A percentile compares a stretch with the other conserved stretches of the same genome.
Conservation (phyloP, 2,888 invertebrate genomes). For the Epsilonema sp. region DNA sequence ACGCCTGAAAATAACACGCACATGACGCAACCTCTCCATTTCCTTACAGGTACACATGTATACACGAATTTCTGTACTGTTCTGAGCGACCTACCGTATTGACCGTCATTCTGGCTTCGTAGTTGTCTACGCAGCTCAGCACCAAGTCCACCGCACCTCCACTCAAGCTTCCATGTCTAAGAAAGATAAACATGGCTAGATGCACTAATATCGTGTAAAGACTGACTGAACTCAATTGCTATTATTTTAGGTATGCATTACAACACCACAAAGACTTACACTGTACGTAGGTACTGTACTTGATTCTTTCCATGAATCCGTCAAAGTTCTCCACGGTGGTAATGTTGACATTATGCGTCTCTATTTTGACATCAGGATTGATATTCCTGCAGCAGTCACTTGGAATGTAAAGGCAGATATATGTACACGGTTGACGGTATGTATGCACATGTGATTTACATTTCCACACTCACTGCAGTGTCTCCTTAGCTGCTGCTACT, state of each 20-base stretch:
- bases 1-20: too few species aligned
- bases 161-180: constrained; percentile 29
- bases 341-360: constrained; percentile 82
- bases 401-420: too few species aligned
- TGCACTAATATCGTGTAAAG: too few species aligned
- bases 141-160: constrained; percentile 62
- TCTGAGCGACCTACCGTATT: constrained; percentile 44
- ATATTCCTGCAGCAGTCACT: constrained; percentile 52
- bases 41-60: too few species aligned
- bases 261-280: too few species aligned
- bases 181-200: constrained; percentile 50
- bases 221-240: too few species aligned
- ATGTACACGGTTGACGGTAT: too few species aligned
- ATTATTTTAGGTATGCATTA: too few species aligned
- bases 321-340: constrained; percentile 84
- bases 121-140: constrained; percentile 94
- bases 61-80: too few species aligned
- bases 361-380: constrained; percentile 87
- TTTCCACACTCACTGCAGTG: constrained; percentile 24
- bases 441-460: too few species aligned
- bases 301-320: constrained; percentile 60
- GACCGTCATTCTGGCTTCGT: constrained; percentile 93
- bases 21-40: too few species aligned
- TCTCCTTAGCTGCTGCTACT: constrained; percentile 38
- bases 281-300: too few species aligned